Conservation (phyloP, 2,113 vertebrate genomes). For the Oenanthe oenanthe region DNA sequence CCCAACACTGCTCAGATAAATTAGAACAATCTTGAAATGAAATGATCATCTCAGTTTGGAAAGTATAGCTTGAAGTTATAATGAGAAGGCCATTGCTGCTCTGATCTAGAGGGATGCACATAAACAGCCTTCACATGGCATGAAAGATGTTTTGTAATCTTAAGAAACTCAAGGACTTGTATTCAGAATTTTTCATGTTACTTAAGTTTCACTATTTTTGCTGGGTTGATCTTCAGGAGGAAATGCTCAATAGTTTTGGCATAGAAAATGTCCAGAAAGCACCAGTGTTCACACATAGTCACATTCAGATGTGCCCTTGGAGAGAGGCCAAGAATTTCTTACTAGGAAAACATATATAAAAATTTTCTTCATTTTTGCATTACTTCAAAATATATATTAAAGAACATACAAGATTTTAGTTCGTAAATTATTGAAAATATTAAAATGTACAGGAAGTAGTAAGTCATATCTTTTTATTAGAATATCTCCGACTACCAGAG, state of each 20-base stretch:
- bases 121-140: neutral
- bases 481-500: neutral
- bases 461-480: neutral
- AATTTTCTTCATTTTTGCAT: neutral
- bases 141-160: neutral
- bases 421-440: neutral
- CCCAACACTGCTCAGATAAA: neutral
- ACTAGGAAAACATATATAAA: neutral
- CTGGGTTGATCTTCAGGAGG: neutral
- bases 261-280: neutral
- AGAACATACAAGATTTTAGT: neutral
- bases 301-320: neutral
- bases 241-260: neutral
- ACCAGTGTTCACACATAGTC: neutral
- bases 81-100: neutral
- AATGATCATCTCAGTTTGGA: accelerated
- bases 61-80: neutral
- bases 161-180: neutral
- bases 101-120: neutral
- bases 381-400: neutral
- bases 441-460: neutral
- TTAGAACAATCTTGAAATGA: neutral
- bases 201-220: neutral
- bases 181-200: neutral
- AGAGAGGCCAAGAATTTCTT: neutral